Evolutionary conservation across 2,888 invertebrate genomes (phyloP).

Genomic region (Orchesella flavescens): DNA sequence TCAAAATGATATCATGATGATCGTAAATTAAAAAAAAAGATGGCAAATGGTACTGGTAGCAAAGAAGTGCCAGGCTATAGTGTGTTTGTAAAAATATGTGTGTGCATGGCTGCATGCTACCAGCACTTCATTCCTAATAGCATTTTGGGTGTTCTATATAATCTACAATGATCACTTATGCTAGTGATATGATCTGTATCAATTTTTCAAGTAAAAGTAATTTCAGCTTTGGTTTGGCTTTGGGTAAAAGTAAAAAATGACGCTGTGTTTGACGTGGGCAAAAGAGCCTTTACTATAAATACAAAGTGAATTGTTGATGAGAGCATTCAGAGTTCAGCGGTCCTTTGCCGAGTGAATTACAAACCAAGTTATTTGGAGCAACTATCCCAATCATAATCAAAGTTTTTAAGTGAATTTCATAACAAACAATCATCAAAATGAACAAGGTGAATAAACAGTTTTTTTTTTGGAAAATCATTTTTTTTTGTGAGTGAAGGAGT

Average conservation of each 20-base stretch:
- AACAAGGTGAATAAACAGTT: constrained; percentile 28
- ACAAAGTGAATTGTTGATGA: constrained; percentile 25
- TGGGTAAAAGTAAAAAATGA: background rate
- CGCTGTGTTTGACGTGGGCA: background rate
- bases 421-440: constrained; percentile 30
- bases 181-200: too few species aligned
- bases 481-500: too few species aligned
- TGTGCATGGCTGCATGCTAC: too few species aligned
- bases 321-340: constrained; percentile 34
- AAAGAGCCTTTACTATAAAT: constrained; percentile 38
- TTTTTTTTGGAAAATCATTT: background rate
- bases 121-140: too few species aligned
- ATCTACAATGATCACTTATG: background rate
- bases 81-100: too few species aligned
- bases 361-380: background rate
- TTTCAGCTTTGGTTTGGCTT: background rate
- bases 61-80: too few species aligned
- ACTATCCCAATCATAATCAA: background rate
- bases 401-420: background rate
- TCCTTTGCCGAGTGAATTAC: constrained; percentile 38
- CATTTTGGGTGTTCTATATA: background rate
- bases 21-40: too few species aligned
- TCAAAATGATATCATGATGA: too few species aligned
- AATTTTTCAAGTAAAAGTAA: constrained; percentile 1
- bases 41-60: too few species aligned